Percentiles rank a stretch among this genome's conserved stretches.
Conservation (phyloP, 2,888 invertebrate species). For the Isotomurus palustris region DNA sequence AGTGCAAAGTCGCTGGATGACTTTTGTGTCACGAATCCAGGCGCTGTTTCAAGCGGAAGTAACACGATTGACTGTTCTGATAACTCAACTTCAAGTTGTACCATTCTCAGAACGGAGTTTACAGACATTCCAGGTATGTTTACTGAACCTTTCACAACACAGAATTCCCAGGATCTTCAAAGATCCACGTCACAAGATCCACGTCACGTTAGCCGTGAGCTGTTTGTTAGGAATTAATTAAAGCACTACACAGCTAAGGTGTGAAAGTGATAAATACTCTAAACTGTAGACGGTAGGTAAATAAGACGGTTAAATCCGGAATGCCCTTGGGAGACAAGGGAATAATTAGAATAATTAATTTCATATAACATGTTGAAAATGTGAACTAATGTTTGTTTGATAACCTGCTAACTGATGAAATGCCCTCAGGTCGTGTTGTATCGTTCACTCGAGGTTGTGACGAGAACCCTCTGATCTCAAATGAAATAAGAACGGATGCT, state of each 20-base stretch:
- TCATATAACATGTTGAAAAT: not conserved
- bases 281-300: no score
- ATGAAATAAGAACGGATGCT: constrained; percentile 4
- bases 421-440: not conserved
- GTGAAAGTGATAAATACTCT: no score
- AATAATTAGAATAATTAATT: not conserved
- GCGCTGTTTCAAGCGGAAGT: constrained; percentile 1
- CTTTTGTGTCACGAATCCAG: constrained; percentile 3
- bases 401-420: not conserved
- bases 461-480: not conserved
- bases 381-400: not conserved
- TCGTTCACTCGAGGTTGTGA: constrained; percentile 5
- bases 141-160: no score
- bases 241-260: no score
- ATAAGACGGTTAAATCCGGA: not conserved
- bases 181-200: no score
- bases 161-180: no score
- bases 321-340: not conserved
- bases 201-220: no score
- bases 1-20: constrained; percentile 1
- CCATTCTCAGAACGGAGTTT: constrained; percentile 4
- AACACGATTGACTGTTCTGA: not conserved
- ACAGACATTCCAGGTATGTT: constrained; percentile 8
- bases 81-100: not conserved
- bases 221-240: no score